Base-by-base conservation (phyloP, 2,888 invertebrate genomes). In the Lasioglossum zephyrum region DNA sequence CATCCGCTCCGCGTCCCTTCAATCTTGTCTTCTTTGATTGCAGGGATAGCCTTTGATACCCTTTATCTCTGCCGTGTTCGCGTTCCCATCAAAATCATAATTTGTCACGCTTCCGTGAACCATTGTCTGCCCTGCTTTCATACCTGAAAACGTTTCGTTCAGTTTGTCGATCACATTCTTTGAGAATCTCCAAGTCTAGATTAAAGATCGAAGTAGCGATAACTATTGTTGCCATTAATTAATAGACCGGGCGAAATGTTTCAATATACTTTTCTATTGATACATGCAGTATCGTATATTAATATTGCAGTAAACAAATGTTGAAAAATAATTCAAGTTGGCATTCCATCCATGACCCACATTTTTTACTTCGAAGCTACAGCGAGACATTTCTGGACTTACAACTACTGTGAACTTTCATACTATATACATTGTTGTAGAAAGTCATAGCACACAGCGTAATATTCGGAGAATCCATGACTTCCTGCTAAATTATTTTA, bases 1-100 rank as follows among this genome's bases (percentile, higher is more conserved):
- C 47, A 44, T 39, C 6, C 16, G 41, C 41, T 41, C 41, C 69
- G n/a, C 74, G 39, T 76, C 13, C 53, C 73, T 76, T 70, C 47
- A n/a, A 49, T 72, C 77, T 80, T 57, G 81, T 57, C 70, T 84
- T 70, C 60, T 60, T 39, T n/a, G 63, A 77, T 82, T 36, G 26
- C 18, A 72, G 53, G 26, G n/a, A 69, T 39, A 39, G n/a, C 22
- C 69, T 47, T 75, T 60, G 41, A 60, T 75, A n/a, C 11, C 41
- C 13, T 18, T 18, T 73, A 18, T 47, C 31, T 57, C 60, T 6
- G 31, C 31, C 4, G 31, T 44, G 44, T 16, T 39, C 41, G 22
- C 41, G 70, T 39, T 39, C 4, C 39, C 36, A 39, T 39, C 13
- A 41, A 70, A n/a, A 70, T 70, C n/a, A n/a, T 41, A 41, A 70